Conservation (phyloP, 2,797 vertebrate species). For the Podargus strigoides region DNA sequence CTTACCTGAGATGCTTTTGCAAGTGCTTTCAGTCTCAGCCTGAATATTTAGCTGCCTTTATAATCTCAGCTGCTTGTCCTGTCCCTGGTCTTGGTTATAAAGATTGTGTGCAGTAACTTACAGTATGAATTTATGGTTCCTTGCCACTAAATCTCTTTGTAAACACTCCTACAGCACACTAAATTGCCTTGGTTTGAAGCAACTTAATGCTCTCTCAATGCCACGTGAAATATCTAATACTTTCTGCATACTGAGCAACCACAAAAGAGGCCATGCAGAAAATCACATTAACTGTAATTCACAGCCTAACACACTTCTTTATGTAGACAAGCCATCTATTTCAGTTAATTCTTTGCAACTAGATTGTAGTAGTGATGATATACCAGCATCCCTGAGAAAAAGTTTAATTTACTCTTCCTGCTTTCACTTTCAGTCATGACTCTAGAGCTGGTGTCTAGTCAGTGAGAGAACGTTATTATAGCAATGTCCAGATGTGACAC, state of each 20-base stretch:
- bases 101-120: background rate
- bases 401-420: constrained; percentile 12
- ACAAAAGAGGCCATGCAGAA: background rate
- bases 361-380: background rate
- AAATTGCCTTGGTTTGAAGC: background rate
- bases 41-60: background rate
- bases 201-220: background rate
- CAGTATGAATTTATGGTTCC: background rate
- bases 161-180: background rate
- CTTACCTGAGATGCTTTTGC: background rate
- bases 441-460: constrained; percentile 3
- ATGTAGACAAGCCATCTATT: background rate
- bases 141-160: background rate
- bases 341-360: background rate
- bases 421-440: constrained; percentile 14
- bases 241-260: background rate
- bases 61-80: background rate
- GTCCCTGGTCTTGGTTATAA: background rate
- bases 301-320: background rate
- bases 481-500: constrained; percentile 23
- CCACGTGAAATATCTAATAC: background rate
- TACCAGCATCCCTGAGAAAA: background rate
- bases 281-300: background rate
- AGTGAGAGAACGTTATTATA: constrained; percentile 34
- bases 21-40: background rate